Evolutionary conservation across 2,888 invertebrate species (phyloP).

Genomic region (Athalia circularis): DNA sequence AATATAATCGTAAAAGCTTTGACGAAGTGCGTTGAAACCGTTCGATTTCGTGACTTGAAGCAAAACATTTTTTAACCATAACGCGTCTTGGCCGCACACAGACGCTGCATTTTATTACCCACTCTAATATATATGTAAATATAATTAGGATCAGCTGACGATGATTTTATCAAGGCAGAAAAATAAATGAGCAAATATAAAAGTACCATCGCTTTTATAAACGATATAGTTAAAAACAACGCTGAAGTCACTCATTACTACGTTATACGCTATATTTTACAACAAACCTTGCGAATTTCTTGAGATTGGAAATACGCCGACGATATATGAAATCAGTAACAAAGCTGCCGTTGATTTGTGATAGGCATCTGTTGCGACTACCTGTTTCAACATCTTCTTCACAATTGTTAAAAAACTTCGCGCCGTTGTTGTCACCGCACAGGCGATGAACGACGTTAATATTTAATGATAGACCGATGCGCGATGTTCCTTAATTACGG

Average conservation of each 20-base stretch:
- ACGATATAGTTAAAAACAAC: not conserved
- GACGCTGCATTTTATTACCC: not conserved
- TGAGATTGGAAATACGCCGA: slow-evolving; percentile 21
- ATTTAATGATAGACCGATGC: slow-evolving; percentile 21
- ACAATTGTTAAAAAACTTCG: not conserved
- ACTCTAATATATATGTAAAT: slow-evolving; percentile 8
- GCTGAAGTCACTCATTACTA: not conserved
- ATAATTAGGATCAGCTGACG: too few relatives aligned
- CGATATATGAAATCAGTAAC: not conserved
- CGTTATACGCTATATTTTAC: not conserved
- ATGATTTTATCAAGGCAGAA: too few relatives aligned
- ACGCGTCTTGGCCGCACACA: not conserved
- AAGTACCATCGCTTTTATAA: too few relatives aligned
- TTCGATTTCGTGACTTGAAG: slow-evolving; percentile 21
- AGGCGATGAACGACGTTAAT: not conserved
- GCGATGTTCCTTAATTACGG: slow-evolving; percentile 22
- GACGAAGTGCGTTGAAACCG: not conserved
- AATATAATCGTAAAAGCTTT: slow-evolving; percentile 13
- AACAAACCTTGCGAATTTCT: slow-evolving; percentile 14
- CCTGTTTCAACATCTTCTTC: not conserved
- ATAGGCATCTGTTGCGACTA: not conserved
- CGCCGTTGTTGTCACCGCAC: not conserved
- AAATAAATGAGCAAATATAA: too few relatives aligned
- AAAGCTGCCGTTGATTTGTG: slow-evolving; percentile 15
- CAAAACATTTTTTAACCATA: slow-evolving; percentile 3